Evolutionary conservation across 2,888 invertebrate genomes (phyloP).

Genomic region (Ctena decussata): DNA sequence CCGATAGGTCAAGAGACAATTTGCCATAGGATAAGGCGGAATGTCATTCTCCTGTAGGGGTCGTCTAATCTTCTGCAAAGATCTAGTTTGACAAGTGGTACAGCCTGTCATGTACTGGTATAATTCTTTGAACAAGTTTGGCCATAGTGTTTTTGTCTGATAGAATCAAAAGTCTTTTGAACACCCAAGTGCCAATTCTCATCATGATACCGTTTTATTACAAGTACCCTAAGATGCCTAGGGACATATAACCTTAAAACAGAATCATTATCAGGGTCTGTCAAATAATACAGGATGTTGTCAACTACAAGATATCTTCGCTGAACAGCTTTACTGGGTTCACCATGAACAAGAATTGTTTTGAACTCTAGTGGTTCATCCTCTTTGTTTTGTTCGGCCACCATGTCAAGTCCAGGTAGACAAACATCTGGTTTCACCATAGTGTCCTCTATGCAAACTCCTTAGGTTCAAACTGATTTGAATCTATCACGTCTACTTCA

Average conservation of each 20-base stretch:
- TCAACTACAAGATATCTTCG: constrained; percentile 17
- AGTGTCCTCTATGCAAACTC: no score
- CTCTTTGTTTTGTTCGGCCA: constrained; percentile 29
- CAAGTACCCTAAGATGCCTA: not conserved
- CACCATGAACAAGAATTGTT: not conserved
- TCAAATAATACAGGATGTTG: constrained; percentile 31
- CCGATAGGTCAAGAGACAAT: constrained; percentile 2
- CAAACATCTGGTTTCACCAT: not conserved
- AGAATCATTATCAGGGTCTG: constrained; percentile 30
- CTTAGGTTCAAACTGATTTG: no score
- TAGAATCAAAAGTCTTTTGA: constrained; percentile 13
- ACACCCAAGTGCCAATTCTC: constrained; percentile 10
- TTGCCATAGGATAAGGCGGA: constrained; percentile 21
- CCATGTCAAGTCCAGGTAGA: not conserved
- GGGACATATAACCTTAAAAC: no score
- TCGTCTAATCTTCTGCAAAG: not conserved
- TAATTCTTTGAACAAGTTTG: constrained; percentile 7
- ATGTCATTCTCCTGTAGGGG: constrained; percentile 10
- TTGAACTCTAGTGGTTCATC: not conserved
- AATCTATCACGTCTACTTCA: no score
- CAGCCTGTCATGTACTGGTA: not conserved
- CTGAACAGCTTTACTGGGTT: not conserved
- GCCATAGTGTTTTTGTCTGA: constrained; percentile 11
- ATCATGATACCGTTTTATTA: constrained; percentile 27
- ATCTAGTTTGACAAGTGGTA: no score